These are phyloP conservation scores for Casuarius casuarius DNA, from an alignment of 2,113 vertebrate genomes.

Conservation along the genomic window DNA sequence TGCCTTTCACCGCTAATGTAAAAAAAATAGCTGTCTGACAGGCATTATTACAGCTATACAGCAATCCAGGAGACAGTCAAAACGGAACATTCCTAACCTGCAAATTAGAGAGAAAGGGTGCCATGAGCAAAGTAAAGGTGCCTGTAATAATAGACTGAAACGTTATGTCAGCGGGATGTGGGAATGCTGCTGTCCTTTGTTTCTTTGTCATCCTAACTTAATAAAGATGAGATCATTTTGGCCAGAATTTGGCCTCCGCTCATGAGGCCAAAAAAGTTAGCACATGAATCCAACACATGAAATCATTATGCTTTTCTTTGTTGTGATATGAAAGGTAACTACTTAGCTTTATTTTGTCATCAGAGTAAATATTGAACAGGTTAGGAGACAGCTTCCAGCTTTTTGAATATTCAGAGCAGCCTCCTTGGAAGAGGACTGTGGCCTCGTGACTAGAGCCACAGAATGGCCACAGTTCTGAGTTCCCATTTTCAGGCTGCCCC, in stretches of 20 bases:
- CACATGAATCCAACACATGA: not conserved
- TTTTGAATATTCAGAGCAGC: not conserved
- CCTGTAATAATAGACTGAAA: not conserved
- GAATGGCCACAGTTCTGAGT: not conserved
- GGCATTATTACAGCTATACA: not conserved
- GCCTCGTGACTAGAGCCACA: not conserved
- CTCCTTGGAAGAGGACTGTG: not conserved
- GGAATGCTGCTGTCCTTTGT: not conserved
- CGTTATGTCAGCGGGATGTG: not conserved
- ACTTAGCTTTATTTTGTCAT: not conserved
- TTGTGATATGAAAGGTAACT: not conserved
- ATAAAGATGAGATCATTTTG: not conserved
- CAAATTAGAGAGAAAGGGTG: not conserved
- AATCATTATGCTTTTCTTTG: not conserved
- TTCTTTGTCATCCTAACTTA: not conserved
- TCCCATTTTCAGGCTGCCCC: not conserved
- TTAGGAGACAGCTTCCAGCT: not conserved
- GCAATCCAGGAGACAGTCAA: not conserved
- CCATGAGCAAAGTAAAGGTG: not conserved
- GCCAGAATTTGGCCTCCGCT: not conserved
- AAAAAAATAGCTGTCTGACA: not conserved
- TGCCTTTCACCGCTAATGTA: not conserved
- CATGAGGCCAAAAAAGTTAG: not conserved
- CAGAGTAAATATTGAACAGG: not conserved
- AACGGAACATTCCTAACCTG: not conserved